Evolutionary conservation across 2,888 invertebrate species (phyloP).

Genomic region (Priocnemis perturbator): DNA sequence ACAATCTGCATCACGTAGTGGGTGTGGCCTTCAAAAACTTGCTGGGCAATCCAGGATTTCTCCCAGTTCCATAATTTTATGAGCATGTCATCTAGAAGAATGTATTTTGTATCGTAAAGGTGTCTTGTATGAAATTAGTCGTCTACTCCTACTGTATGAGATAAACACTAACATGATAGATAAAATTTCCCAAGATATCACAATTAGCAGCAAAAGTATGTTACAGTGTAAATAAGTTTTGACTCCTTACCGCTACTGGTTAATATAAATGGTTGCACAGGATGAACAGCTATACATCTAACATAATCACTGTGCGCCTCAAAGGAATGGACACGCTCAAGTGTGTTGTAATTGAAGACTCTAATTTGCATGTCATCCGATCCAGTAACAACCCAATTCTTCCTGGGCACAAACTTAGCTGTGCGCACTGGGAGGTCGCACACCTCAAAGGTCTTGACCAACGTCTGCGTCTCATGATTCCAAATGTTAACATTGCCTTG

Average conservation of each 20-base stretch:
- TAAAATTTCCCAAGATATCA: neutral
- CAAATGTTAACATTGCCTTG: conserved; percentile 99
- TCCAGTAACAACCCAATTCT: conserved; percentile 99
- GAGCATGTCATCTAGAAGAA: conserved; percentile 91
- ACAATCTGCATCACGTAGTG: conserved; percentile 99
- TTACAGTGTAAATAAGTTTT: neutral
- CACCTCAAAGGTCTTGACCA: conserved; percentile 93
- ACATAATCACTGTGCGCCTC: conserved; percentile 99
- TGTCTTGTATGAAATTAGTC: neutral
- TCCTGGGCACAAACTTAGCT: conserved; percentile 96
- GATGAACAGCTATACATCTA: conserved; percentile 96
- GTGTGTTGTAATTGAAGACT: conserved; percentile 98
- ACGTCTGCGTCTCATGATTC: conserved; percentile 97
- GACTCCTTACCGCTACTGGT: conserved; percentile 90
- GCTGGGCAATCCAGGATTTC: conserved; percentile 97
- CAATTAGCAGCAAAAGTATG: neutral
- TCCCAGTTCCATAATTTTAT: conserved; percentile 99
- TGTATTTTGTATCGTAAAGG: neutral
- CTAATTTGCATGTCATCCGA: conserved; percentile 97
- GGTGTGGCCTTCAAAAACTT: conserved; percentile 99
- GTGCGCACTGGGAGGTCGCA: conserved; percentile 98
- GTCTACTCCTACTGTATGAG: no score
- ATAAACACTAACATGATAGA: no score
- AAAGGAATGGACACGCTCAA: conserved; percentile 95
- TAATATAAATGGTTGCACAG: conserved; percentile 96